A percentile compares a stretch with the other conserved stretches of the same genome.
Evolutionary conservation across 2,113 vertebrate genomes (phyloP).

Genomic region (Pluvianellus socialis): DNA sequence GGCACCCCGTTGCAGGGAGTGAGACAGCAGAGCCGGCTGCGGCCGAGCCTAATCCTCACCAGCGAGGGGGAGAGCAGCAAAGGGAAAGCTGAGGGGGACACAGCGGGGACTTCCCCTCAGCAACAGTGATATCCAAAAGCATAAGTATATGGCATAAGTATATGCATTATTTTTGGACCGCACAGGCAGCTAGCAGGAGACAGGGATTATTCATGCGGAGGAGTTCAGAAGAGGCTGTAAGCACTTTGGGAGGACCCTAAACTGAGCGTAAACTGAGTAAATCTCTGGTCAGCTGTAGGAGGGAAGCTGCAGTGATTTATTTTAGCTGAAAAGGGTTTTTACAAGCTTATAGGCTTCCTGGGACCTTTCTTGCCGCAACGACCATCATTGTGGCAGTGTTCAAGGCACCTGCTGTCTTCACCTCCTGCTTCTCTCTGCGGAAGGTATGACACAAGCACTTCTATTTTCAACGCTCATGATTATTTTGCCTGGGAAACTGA

Average conservation of each 20-base stretch:
- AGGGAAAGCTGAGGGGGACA: neutral
- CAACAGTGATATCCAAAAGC: neutral
- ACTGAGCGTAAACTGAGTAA: neutral
- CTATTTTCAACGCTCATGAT: neutral
- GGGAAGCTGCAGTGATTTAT: neutral
- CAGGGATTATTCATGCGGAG: neutral
- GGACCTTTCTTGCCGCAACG: neutral
- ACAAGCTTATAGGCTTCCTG: neutral
- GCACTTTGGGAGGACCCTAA: neutral
- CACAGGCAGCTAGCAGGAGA: neutral
- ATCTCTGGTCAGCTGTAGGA: neutral
- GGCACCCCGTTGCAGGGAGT: neutral
- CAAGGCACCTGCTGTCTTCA: neutral
- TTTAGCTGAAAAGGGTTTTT: neutral
- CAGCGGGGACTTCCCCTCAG: neutral
- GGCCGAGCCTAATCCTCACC: neutral
- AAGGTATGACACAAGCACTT: neutral
- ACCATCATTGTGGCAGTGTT: neutral
- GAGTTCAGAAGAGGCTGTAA: neutral
- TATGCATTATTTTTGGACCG: neutral
- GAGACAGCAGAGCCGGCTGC: neutral
- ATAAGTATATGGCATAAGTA: neutral
- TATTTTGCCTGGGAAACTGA: neutral
- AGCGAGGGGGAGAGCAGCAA: neutral
- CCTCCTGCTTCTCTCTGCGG: neutral